Base-by-base conservation (phyloP, 2,797 vertebrate species). In the Sternarchorhynchus goeldii region DNA sequence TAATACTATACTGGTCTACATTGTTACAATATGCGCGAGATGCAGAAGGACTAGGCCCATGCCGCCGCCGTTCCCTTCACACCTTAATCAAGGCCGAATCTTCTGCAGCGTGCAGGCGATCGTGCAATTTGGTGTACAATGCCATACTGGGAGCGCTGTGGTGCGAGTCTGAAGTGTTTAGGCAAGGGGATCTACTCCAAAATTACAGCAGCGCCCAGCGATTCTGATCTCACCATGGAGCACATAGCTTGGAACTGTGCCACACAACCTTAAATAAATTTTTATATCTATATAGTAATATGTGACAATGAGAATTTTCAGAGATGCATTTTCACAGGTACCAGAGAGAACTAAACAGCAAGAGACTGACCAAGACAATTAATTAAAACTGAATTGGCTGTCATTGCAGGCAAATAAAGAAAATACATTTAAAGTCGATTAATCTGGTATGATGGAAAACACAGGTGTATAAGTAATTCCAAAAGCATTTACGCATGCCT, bases 221-320 rank as follows among this genome's bases (percentile, higher is more conserved):
- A 81, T 77, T 81, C 63, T 20, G n/a, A 65, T 20, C 25, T 34
- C 67, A 70, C 50, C 50, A 20, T 20, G 50, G 50, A 70, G 29
- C 50, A 16, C 68, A 12, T 7, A 2, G 45, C 10, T 12, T 70
- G 68, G 68, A 56, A 20, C 18, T 34, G 29, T 57, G 50, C 68
- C 68, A 56, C 2, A 16, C 3, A 4, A 70, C 17, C 16, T 57
- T 50, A 50, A 50, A 50, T 50, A 2, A 50, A 41, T 41, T 1
- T 56, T 31, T 18, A 3, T n/a, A 29, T 25, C n/a, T 4, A 25
- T 14, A 39, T 68, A 53, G 41, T 31, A 20, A 50, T 50, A 50
- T 45, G 41, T 17, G 17, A 41, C 66, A 68, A 17, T 10, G 14
- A 55, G 66, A 7, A 12, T 45, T 53, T 53, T 55, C 39, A 53